Evolutionary conservation across 2,888 invertebrate genomes (phyloP), one percentile per base, ranked within the genome.

Genomic region (Meloe dianella): DNA sequence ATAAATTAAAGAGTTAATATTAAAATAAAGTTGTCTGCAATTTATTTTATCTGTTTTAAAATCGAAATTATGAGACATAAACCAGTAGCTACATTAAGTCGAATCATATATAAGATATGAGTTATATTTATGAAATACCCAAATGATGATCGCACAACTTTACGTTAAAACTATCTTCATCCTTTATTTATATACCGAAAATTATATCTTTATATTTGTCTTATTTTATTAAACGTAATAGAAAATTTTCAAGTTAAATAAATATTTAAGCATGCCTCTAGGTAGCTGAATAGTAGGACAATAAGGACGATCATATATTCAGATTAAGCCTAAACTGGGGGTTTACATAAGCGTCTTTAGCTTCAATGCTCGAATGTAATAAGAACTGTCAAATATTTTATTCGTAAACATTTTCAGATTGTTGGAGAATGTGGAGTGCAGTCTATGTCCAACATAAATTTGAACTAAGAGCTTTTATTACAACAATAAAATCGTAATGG

Each of bases 321-420:
- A 82, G 82, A 82, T 82, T 82, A 82, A 79, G 80, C 77, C 78
- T 78, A 75, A 78, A 78, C 76, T 74, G 75, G 79, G 79, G 79
- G 79, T 79, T 79, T 81, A 80, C 79, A 78, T 77, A 76, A 77
- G 77, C 80, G 78, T 78, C 78, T 77, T 78, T 73, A 69, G 75
- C 76, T 75, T 77, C 75, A 75, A 78, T 75, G 76, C 76, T 74
- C 73, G 77, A 76, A 76, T 72, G 81, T 79, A 81, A 82, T 82
- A 82, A 80, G 81, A 81, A 80, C 80, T 81, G 81, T 82, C 81
- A 80, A 81, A 82, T 81, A 82, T 81, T 81, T 81, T 78, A 81
- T 75, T 72, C 78, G 79, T 80, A 81, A 81, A 80, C 81, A 80
- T 79, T 79, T 78, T 77, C 78, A 79, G 77, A 76, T 78, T 72